phyloP scores from a whole-genome alignment of 1,140 invertebrate species.

The Neodiprion lecontei region DNA sequence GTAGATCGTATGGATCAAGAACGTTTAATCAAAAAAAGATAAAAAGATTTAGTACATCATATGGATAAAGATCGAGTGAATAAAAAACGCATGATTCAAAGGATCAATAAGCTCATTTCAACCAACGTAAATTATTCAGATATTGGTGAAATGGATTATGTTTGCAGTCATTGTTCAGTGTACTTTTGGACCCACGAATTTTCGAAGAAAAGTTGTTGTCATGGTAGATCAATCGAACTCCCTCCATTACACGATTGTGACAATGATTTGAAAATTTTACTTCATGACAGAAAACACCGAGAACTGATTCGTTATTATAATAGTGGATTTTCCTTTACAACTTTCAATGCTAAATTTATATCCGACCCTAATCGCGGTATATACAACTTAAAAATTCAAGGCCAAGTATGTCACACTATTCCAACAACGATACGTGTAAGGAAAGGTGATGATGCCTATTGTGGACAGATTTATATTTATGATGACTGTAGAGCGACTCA shows the following conservation, averaged over 20 bases:
- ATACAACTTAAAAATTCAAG: conserved; percentile 27
- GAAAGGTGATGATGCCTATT: conserved; percentile 7
- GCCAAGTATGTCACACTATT: conserved; percentile 16
- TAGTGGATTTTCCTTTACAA: conserved; percentile 18
- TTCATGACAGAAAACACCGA: conserved; percentile 15
- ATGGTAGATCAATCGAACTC: conserved; percentile 25
- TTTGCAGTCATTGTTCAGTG: conserved; percentile 25
- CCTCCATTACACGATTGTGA: conserved; percentile 16
- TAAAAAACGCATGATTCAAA: neutral
- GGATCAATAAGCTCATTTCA: neutral
- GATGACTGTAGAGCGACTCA: conserved; percentile 8
- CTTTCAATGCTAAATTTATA: conserved; percentile 18
- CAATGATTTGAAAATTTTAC: conserved; percentile 13
- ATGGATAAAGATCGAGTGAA: neutral
- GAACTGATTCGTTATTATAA: conserved; percentile 21
- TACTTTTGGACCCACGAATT: conserved; percentile 25
- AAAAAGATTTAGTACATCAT: neutral
- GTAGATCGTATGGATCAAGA: neutral
- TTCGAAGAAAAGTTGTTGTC: conserved; percentile 29
- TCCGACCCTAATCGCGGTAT: conserved; percentile 11
- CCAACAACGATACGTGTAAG: conserved; percentile 11
- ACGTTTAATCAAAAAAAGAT: neutral
- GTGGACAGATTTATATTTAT: conserved; percentile 25
- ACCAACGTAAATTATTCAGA: conserved; percentile 12
- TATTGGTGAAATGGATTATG: conserved; percentile 21